Conservation (phyloP, 2,113 vertebrate genomes). For the Psittacula cyanocephala region DNA sequence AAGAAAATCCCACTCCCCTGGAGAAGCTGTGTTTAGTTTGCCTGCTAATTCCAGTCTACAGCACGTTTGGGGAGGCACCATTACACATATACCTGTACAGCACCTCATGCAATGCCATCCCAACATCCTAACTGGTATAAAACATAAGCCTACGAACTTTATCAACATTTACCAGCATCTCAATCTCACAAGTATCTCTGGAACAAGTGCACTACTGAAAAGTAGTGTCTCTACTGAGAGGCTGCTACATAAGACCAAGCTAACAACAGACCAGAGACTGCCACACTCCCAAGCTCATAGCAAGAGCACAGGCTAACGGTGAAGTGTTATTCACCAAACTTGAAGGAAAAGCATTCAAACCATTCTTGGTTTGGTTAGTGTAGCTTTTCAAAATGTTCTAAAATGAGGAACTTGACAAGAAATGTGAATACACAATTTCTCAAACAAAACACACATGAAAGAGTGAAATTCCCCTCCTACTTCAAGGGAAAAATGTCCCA, state of each 20-base stretch:
- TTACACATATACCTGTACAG: accelerated
- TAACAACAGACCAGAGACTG: neutral
- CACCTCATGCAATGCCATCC: neutral
- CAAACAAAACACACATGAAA: constrained; percentile 21
- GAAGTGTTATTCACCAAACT: neutral
- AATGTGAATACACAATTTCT: neutral
- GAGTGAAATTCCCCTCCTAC: constrained; percentile 48
- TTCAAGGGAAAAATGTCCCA: constrained; percentile 59
- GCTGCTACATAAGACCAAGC: neutral
- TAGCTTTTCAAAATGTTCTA: neutral
- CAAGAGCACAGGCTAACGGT: neutral
- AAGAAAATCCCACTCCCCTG: neutral
- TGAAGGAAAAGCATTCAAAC: neutral
- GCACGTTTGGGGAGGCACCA: neutral
- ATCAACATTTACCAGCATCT: neutral
- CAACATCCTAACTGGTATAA: neutral
- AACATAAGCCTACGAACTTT: neutral
- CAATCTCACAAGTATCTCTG: neutral
- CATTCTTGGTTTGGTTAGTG: neutral
- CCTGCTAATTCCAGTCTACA: neutral
- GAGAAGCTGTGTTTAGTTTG: neutral
- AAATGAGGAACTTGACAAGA: constrained; percentile 23
- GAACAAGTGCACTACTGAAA: neutral
- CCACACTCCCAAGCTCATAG: neutral
- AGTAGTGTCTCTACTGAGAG: neutral